Conservation (phyloP, 2,888 invertebrate genomes). For the Drosophila aldrichi region DNA sequence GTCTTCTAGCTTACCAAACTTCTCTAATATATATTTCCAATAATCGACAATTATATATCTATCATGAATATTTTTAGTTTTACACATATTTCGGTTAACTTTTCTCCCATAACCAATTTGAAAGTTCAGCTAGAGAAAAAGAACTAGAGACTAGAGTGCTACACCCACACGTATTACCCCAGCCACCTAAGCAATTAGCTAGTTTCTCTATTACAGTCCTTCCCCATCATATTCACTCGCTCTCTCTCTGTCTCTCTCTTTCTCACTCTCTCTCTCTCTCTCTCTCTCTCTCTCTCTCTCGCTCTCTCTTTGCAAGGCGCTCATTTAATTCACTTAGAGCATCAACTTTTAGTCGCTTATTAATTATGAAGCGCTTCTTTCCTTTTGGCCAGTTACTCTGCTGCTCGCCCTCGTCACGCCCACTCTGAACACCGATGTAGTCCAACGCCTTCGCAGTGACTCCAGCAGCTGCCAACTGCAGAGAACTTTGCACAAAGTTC, state of each 20-base stretch:
- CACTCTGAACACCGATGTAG: conserved; percentile 13
- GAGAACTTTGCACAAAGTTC: conserved; percentile 54
- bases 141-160: not conserved
- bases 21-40: not conserved
- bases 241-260: too few species aligned
- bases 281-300: too few species aligned
- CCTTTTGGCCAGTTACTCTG: not conserved
- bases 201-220: not conserved
- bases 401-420: not conserved
- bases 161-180: not conserved
- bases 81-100: not conserved
- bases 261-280: too few species aligned
- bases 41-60: not conserved
- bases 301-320: conserved; percentile 17
- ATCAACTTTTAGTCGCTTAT: conserved; percentile 54
- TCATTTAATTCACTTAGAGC: conserved; percentile 66
- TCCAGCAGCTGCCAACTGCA: conserved; percentile 51
- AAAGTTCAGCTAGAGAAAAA: too few species aligned
- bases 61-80: not conserved
- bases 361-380: conserved; percentile 51
- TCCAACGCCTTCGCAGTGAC: conserved; percentile 20
- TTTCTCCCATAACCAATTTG: not conserved
- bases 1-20: not conserved
- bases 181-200: not conserved
- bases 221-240: too few species aligned